These are phyloP conservation scores for Gymnorhina tibicen DNA, from an alignment of 2,113 vertebrate species.

Conservation along the genomic window DNA sequence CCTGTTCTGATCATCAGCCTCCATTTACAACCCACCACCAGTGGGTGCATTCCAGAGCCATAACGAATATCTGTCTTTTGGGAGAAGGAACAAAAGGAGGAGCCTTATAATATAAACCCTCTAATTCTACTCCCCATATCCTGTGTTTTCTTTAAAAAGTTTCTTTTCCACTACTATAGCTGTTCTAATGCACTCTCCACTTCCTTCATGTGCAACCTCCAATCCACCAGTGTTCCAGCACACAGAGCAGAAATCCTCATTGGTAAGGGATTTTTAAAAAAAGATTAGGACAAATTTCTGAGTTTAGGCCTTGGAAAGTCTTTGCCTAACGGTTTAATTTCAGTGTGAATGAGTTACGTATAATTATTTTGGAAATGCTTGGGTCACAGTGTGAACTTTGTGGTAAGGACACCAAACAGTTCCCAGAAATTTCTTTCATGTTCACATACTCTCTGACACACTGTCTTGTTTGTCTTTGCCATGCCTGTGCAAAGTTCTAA, in stretches of 20 bases:
- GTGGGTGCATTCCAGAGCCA: background rate
- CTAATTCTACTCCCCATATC: background rate
- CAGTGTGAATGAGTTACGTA: background rate
- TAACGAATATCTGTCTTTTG: background rate
- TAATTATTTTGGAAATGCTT: background rate
- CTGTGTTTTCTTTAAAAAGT: background rate
- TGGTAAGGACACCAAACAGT: background rate
- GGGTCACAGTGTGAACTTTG: background rate
- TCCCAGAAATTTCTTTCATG: background rate
- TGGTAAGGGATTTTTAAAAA: background rate
- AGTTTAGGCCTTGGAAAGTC: background rate
- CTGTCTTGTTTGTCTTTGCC: background rate
- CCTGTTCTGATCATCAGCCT: background rate
- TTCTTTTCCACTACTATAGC: background rate
- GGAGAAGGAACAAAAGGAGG: background rate
- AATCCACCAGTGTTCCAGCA: fast-evolving
- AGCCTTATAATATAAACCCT: background rate
- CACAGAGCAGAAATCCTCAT: background rate
- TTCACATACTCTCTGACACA: background rate
- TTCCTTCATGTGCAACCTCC: fast-evolving
- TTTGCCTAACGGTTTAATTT: background rate
- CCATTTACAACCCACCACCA: background rate
- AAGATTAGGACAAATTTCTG: background rate
- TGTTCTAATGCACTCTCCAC: background rate
- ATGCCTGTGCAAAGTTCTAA: background rate